Conservation (phyloP, 2,113 vertebrate genomes). For the Terrapene triunguis region DNA sequence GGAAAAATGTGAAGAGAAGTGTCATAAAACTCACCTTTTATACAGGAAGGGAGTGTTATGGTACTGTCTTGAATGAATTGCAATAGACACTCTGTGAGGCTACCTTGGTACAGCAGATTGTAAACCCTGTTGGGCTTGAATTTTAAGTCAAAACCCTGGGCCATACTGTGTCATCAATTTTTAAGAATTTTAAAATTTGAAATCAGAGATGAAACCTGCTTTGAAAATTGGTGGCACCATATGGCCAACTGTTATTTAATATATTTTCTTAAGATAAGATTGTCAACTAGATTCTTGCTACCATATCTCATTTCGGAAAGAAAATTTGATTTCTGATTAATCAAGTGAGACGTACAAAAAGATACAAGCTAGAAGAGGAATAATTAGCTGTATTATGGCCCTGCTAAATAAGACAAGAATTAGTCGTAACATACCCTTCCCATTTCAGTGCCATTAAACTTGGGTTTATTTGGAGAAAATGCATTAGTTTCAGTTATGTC, state of each 20-base stretch:
- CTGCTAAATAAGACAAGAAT: too few species aligned
- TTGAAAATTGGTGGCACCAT: background rate
- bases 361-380: background rate
- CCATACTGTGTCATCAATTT: rapidly evolving
- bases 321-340: background rate
- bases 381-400: background rate
- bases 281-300: background rate
- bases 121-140: background rate
- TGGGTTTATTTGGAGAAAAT: background rate
- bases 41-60: background rate
- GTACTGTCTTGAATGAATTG: background rate
- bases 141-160: background rate
- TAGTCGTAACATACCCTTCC: too few species aligned
- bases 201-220: background rate
- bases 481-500: too few species aligned
- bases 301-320: background rate
- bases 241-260: background rate
- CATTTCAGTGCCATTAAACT: background rate
- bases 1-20: background rate
- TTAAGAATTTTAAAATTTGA: rapidly evolving
- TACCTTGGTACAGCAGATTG: background rate
- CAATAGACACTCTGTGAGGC: background rate
- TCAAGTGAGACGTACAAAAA: background rate
- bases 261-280: background rate
- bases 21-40: rapidly evolving